Conservation (phyloP, 2,888 invertebrate species). For the Cataglyphis cursor region DNA sequence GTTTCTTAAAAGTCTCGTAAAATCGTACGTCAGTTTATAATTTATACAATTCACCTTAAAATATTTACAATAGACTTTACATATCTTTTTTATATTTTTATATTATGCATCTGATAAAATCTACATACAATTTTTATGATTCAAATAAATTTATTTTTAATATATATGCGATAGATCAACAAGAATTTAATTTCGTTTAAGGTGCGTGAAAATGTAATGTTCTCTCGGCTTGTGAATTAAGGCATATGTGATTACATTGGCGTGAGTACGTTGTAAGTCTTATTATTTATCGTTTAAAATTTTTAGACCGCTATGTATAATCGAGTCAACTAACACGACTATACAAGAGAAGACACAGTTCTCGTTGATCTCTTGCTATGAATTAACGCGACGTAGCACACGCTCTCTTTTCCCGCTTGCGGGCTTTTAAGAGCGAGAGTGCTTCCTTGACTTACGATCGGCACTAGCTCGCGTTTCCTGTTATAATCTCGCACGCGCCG, state of each 20-base stretch:
- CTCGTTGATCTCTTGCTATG: conserved; percentile 67
- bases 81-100: background rate
- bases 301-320: conserved; percentile 55
- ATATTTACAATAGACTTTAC: background rate
- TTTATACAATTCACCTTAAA: background rate
- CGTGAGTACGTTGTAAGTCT: conserved; percentile 64
- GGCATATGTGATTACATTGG: conserved; percentile 67
- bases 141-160: background rate
- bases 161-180: conserved; percentile 4
- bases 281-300: conserved; percentile 69
- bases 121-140: background rate
- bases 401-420: conserved; percentile 63
- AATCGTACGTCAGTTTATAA: background rate
- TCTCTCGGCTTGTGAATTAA: conserved; percentile 60
- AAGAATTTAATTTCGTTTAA: conserved; percentile 71
- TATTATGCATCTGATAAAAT: background rate
- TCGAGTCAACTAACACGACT: conserved; percentile 37
- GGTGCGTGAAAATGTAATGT: conserved; percentile 45
- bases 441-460: conserved; percentile 81
- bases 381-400: conserved; percentile 63
- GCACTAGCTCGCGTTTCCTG: conserved; percentile 77
- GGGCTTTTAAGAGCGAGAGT: conserved; percentile 78
- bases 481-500: conserved; percentile 71
- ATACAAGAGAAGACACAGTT: conserved; percentile 52
- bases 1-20: background rate